A percentile compares a stretch with the other conserved stretches of the same genome.
Conservation (phyloP, 2,113 vertebrate genomes). For the Orientallactaga bullata region DNA sequence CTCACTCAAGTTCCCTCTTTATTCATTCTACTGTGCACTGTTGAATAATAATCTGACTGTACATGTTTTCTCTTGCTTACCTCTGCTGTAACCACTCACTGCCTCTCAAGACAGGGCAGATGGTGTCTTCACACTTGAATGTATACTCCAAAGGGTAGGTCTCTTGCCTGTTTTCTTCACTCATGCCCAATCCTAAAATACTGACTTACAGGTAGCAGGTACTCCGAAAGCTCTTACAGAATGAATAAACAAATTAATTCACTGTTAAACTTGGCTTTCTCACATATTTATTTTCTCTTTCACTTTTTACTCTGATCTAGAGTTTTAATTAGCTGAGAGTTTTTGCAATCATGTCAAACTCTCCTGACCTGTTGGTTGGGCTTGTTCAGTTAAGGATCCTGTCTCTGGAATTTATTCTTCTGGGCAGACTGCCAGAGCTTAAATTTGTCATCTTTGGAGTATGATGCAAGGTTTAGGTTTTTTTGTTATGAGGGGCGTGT, state of each 20-base stretch:
- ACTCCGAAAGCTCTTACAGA: not conserved
- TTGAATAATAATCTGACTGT: not conserved
- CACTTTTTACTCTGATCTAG: not conserved
- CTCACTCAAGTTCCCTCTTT: not conserved
- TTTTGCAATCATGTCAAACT: conserved; percentile 50
- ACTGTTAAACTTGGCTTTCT: not conserved
- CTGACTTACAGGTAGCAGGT: not conserved
- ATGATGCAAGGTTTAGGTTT: conserved; percentile 66
- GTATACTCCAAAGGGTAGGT: not conserved
- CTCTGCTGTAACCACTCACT: not conserved
- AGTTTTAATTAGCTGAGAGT: conserved; percentile 46
- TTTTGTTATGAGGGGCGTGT: conserved; percentile 51
- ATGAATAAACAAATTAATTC: conserved; percentile 36
- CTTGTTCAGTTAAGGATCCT: conserved; percentile 47
- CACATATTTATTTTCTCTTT: conserved; percentile 27
- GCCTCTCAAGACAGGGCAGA: not conserved
- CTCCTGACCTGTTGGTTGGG: conserved; percentile 51
- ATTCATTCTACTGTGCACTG: not conserved
- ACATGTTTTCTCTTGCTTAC: not conserved
- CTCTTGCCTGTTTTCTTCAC: conserved; percentile 17
- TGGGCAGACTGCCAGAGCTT: conserved; percentile 69
- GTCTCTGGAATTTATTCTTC: conserved; percentile 72
- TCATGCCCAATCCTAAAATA: not conserved
- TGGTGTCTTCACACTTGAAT: not conserved
- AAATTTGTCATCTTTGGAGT: conserved; percentile 61